Evolutionary conservation across 2,888 invertebrate genomes (phyloP).

Genomic region (Lumbricus terrestris): DNA sequence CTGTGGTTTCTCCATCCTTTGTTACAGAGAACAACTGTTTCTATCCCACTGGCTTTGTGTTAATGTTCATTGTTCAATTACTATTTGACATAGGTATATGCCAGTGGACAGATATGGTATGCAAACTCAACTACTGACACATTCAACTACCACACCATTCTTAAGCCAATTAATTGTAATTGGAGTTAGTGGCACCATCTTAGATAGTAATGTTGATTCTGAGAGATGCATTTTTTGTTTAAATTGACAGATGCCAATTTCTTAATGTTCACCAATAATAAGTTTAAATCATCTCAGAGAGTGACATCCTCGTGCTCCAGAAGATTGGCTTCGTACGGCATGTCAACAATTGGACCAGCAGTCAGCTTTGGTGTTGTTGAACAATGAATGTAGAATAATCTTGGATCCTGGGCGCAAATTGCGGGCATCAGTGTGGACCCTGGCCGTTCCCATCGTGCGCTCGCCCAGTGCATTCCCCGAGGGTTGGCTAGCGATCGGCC

Average conservation of each 20-base stretch:
- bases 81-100: neutral
- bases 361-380: neutral
- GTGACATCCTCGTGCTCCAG: neutral
- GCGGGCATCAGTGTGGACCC: neutral
- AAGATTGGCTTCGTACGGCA: slow-evolving; percentile 3
- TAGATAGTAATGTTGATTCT: neutral
- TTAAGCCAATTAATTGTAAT: neutral
- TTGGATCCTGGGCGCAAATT: neutral
- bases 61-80: too few species aligned
- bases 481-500: neutral
- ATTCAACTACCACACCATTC: neutral
- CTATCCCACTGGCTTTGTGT: too few species aligned
- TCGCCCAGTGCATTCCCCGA: neutral
- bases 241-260: neutral
- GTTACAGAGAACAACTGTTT: neutral
- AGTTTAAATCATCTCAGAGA: neutral
- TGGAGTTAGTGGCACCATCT: neutral
- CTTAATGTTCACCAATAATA: neutral
- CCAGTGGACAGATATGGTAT: neutral
- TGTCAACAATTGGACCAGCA: neutral
- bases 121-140: neutral
- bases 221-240: neutral
- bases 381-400: neutral
- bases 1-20: neutral
- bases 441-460: neutral